Evolutionary conservation across 2,113 vertebrate species (phyloP).

Genomic region (Stomatorhinus ivindoensis): DNA sequence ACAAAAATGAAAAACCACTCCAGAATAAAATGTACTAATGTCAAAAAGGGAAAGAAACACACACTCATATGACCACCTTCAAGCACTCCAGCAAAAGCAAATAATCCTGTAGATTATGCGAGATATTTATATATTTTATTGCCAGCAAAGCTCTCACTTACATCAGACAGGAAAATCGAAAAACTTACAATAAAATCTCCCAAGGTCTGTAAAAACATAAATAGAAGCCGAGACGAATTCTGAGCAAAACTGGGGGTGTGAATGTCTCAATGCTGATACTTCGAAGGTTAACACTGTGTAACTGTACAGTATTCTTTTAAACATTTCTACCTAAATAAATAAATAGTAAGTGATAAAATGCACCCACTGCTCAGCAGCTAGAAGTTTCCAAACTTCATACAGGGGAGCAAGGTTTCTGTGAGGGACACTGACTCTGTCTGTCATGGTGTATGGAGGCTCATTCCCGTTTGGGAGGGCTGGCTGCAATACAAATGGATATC

Average conservation of each 20-base stretch:
- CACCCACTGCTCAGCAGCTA: neutral
- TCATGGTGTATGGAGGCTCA: neutral
- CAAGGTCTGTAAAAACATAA: neutral
- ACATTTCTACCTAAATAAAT: neutral
- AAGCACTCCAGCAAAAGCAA: conserved; percentile 34
- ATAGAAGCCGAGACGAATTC: neutral
- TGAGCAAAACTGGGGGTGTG: neutral
- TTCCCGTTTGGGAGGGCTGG: neutral
- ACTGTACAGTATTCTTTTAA: neutral
- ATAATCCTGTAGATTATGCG: conserved; percentile 9
- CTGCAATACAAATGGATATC: neutral
- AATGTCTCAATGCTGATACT: neutral
- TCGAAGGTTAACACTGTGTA: neutral
- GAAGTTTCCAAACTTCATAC: neutral
- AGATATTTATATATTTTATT: conserved; percentile 7
- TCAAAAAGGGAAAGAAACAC: conserved; percentile 15
- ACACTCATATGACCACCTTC: conserved; percentile 26
- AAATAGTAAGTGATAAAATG: conserved; percentile 9
- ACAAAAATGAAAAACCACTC: conserved; percentile 37
- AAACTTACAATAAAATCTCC: neutral
- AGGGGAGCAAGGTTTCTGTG: neutral
- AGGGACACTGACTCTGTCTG: neutral
- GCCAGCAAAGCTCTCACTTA: neutral
- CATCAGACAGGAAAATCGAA: neutral
- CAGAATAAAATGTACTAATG: conserved; percentile 48